Conservation (phyloP, 2,888 invertebrate genomes). For the Noctuana brunneofusca region DNA sequence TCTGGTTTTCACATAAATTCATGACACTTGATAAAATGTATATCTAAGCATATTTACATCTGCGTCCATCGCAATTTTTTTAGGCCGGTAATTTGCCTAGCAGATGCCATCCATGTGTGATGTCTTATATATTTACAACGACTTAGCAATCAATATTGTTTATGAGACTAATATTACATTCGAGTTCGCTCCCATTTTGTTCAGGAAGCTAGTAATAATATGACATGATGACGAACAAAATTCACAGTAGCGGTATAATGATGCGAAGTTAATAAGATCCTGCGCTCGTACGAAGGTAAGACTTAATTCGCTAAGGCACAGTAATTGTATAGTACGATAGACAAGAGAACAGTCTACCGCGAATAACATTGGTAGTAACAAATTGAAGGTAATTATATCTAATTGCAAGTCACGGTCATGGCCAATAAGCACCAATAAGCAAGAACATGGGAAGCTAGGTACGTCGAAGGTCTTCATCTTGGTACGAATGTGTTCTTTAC, state of each 20-base stretch:
- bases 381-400: slow-evolving; percentile 81
- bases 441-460: slow-evolving; percentile 67
- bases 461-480: slow-evolving; percentile 54
- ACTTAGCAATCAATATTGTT: slow-evolving; percentile 12
- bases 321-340: slow-evolving; percentile 66
- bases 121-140: slow-evolving; percentile 10
- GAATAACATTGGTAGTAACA: slow-evolving; percentile 74
- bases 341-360: slow-evolving; percentile 62
- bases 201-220: slow-evolving; percentile 17
- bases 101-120: slow-evolving; percentile 32
- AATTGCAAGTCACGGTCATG: slow-evolving; percentile 80
- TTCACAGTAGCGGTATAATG: slow-evolving; percentile 16
- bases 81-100: slow-evolving; percentile 45
- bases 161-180: slow-evolving; percentile 31
- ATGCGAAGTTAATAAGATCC: slow-evolving; percentile 44
- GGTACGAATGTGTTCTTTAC: slow-evolving; percentile 15
- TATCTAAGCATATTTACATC: not conserved
- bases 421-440: slow-evolving; percentile 82
- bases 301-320: slow-evolving; percentile 65
- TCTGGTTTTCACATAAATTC: not conserved
- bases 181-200: slow-evolving; percentile 10
- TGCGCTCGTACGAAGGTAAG: slow-evolving; percentile 50
- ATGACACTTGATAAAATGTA: not conserved
- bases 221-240: slow-evolving; percentile 11
- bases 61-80: slow-evolving; percentile 50